phyloP scores from a whole-genome alignment of 2,888 invertebrate species.

The Apantesis nais region DNA sequence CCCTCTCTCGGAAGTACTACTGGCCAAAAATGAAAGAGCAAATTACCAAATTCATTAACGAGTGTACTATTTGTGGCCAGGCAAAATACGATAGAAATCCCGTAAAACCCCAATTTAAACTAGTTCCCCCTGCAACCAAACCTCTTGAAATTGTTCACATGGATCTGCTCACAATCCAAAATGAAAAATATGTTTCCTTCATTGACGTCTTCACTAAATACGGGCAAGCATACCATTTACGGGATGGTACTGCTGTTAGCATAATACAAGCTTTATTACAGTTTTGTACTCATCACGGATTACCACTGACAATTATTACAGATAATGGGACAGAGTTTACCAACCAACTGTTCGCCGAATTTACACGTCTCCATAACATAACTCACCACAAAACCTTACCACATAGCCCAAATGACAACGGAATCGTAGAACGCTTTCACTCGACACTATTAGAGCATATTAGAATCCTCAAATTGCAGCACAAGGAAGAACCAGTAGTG shows the following conservation, averaged over 20 bases:
- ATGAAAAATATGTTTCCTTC: too few relatives aligned
- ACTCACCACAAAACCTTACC: conserved; percentile 32
- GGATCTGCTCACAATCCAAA: too few relatives aligned
- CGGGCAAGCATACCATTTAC: too few relatives aligned
- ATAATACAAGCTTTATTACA: background rate
- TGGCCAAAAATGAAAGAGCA: too few relatives aligned
- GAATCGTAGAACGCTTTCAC: conserved; percentile 28
- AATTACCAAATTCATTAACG: too few relatives aligned
- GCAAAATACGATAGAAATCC: too few relatives aligned
- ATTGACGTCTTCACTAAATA: too few relatives aligned
- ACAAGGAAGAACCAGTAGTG: conserved; percentile 12
- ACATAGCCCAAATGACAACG: conserved; percentile 35
- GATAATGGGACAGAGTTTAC: conserved; percentile 33
- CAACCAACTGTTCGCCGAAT: conserved; percentile 34
- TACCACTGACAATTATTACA: conserved; percentile 28
- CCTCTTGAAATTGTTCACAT: too few relatives aligned
- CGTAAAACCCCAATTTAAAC: too few relatives aligned
- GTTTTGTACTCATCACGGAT: conserved; percentile 31
- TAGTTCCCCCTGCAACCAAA: too few relatives aligned
- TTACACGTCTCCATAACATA: conserved; percentile 29
- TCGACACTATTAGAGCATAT: conserved; percentile 30
- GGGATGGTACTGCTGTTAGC: background rate
- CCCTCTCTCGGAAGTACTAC: too few relatives aligned
- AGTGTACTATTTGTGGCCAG: too few relatives aligned
- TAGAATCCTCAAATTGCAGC: conserved; percentile 25